phyloP scores from a whole-genome alignment of 2,113 vertebrate species.

The Eurystomus gularis region DNA sequence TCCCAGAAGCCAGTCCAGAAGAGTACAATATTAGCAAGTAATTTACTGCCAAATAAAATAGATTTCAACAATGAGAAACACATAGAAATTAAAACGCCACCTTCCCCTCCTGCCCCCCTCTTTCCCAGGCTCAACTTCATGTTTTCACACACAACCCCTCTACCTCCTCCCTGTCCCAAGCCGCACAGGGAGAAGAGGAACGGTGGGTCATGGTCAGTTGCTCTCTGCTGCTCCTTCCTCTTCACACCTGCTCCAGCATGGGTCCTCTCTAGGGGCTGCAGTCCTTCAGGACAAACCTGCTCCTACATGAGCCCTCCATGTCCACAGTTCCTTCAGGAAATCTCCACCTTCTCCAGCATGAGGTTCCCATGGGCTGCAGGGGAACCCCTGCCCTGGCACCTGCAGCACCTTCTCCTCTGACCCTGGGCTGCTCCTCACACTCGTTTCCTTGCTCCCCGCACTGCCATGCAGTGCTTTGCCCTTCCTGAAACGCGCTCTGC shows the following conservation, averaged over 20 bases:
- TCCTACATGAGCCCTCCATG: not conserved
- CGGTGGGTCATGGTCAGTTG: not conserved
- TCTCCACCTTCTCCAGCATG: not conserved
- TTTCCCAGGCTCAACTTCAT: not conserved
- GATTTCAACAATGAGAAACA: not conserved
- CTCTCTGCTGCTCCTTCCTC: not conserved
- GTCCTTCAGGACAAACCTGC: not conserved
- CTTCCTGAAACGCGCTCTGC: not conserved
- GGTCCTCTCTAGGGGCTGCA: not conserved
- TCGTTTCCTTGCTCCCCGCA: not conserved
- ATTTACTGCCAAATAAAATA: not conserved
- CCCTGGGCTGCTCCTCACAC: not conserved
- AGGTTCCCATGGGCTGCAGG: not conserved
- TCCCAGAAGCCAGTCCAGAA: not conserved
- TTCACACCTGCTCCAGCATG: not conserved
- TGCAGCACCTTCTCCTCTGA: not conserved
- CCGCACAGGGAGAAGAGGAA: not conserved
- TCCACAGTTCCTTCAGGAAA: not conserved
- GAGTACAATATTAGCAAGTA: not conserved
- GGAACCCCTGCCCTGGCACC: not conserved
- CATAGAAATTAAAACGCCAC: not conserved
- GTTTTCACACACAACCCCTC: not conserved
- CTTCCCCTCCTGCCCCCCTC: not conserved
- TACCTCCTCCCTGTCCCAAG: not conserved
- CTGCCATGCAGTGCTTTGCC: accelerated